Evolutionary conservation across 2,888 invertebrate species (phyloP).

Genomic region (Idaea straminata): DNA sequence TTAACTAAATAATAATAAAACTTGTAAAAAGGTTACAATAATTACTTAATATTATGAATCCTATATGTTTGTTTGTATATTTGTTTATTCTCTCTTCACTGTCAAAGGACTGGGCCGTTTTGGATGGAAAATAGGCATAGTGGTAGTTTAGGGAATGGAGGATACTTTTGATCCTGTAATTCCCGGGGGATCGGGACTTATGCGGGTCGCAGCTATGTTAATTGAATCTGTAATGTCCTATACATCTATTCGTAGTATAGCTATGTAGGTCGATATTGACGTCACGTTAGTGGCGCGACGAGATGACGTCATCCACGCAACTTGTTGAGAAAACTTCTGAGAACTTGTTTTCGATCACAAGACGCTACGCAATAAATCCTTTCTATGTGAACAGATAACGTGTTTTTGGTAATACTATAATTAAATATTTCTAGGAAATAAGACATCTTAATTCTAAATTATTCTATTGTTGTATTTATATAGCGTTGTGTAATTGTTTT

Average conservation of each 20-base stretch:
- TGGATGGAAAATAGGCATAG: too few species aligned
- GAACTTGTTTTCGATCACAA: neutral
- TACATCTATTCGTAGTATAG: neutral
- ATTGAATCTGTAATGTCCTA: neutral
- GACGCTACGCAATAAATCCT: neutral
- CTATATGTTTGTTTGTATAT: too few species aligned
- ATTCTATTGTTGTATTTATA: neutral
- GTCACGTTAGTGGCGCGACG: slow-evolving; percentile 49
- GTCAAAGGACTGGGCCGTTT: too few species aligned
- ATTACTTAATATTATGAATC: too few species aligned
- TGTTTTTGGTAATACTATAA: neutral
- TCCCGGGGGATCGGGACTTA: neutral
- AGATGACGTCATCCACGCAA: slow-evolving; percentile 58
- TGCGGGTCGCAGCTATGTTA: neutral
- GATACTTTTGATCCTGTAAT: too few species aligned
- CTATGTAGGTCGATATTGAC: slow-evolving; percentile 38
- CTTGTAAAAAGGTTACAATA: too few species aligned
- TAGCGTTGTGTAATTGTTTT: neutral
- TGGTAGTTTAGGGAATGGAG: too few species aligned
- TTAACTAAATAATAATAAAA: too few species aligned
- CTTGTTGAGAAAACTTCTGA: slow-evolving; percentile 36
- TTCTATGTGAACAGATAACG: neutral
- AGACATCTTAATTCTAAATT: neutral
- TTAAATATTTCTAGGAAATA: neutral
- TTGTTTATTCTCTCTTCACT: too few species aligned